phyloP scores from a whole-genome alignment of 2,113 vertebrate genomes.

The Blennius ocellaris region DNA sequence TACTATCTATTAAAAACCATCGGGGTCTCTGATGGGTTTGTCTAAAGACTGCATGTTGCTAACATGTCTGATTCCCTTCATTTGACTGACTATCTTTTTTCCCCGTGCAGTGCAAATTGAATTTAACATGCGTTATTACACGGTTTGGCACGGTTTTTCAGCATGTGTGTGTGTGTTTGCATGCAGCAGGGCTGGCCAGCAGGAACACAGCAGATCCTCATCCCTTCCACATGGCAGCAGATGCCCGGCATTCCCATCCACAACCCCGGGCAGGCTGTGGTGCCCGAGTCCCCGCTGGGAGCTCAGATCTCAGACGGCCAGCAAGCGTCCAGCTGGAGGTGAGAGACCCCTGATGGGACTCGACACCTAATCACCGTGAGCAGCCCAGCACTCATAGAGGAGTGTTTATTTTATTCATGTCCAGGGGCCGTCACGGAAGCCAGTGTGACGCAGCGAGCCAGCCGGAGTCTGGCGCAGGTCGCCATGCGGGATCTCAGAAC shows the following conservation, averaged over 20 bases:
- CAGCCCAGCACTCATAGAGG: too few relatives aligned
- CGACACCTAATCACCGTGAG: too few relatives aligned
- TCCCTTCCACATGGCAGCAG: slow-evolving; percentile 98
- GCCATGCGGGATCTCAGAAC: slow-evolving; percentile 87
- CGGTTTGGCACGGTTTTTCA: background rate
- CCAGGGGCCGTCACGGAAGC: slow-evolving; percentile 88
- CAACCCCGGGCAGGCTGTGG: slow-evolving; percentile 91
- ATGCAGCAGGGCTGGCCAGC: slow-evolving; percentile 96
- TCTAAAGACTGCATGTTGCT: too few relatives aligned
- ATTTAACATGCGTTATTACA: background rate
- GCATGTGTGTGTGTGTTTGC: slow-evolving; percentile 37
- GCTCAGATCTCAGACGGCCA: slow-evolving; percentile 89
- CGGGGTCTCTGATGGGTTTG: too few relatives aligned
- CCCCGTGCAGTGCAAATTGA: background rate
- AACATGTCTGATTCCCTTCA: too few relatives aligned
- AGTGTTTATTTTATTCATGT: too few relatives aligned
- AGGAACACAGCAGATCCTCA: slow-evolving; percentile 96
- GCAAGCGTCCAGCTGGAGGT: slow-evolving; percentile 93
- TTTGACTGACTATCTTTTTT: slow-evolving; percentile 1
- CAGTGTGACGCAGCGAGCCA: slow-evolving; percentile 90
- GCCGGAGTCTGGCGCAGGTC: slow-evolving; percentile 88
- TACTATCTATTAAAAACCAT: too few relatives aligned
- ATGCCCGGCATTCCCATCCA: slow-evolving; percentile 94
- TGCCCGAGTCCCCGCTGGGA: slow-evolving; percentile 84
- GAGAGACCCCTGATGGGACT: slow-evolving; percentile 10